Base-by-base conservation (phyloP, 1,140 invertebrate genomes). In the Psilanteris sp. region DNA sequence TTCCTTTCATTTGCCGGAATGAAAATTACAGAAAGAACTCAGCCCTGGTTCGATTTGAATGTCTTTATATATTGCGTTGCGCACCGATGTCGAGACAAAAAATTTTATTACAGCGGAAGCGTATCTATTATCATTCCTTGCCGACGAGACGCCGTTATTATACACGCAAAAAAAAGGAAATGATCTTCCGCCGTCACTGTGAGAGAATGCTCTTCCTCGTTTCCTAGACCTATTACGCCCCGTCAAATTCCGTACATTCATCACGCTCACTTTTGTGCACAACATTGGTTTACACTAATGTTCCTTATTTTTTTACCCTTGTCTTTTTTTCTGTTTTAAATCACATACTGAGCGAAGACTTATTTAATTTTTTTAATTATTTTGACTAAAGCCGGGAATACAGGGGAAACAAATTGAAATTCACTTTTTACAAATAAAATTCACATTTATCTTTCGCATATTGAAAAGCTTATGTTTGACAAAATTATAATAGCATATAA, bases 191-290 rank as follows among this genome's bases (percentile, higher is more conserved):
- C 22, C 27, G 14, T 50, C 39, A 50, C 61, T 29, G 29, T 32
- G 59, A 52, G 70, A 75, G 66, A 77, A 77, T 78, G 68, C 61
- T 43, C 59, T 71, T 70, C 54, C 39, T 32, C 72, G 64, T 74
- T 72, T 62, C 77, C n/a, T 72, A 77, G 76, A 70, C 70, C 66
- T 80, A 80, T 81, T 81, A 81, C 59, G 57, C 80, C 79, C 48
- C 76, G 76, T 81, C 81, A 77, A 83, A 83, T 78, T 78, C 78
- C 59, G 70, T 75, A 72, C 78, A 85, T 84, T 79, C 81, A 84
- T 84, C 83, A 82, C 74, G 71, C 41, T 34, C 36, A 70, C 24
- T 39, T 50, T 31, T 44, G 26, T 24, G 24, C 18, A 57, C 31
- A 52, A 34, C 31, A 52, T 52, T 15, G 20, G 27, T 48, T 32